Base-by-base conservation (phyloP, 2,113 vertebrate genomes). In the Amphiprion percula region DNA sequence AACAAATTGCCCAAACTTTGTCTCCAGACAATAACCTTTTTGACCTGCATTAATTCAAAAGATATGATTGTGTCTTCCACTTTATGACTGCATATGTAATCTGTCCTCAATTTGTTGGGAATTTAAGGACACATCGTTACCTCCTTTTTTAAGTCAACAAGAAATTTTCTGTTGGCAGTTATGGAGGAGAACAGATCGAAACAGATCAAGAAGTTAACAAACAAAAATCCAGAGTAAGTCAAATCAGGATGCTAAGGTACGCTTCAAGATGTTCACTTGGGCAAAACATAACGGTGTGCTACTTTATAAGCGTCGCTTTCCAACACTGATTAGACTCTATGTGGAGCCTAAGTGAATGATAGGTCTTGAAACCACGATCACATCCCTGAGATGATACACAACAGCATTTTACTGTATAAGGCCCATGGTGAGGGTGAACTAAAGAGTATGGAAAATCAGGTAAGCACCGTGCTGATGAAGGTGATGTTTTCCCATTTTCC, bases 1-100 rank as follows among this genome's bases (percentile, higher is more conserved):
- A 93, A 88, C 88, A 91, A 90, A 92, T 92, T 88, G 87, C 77
- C 78, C 65, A 88, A 92, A 90, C 82, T 90, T 85, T 80, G 78
- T 85, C 90, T 87, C 81, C 65, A 88, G 81, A 89, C 74, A 76
- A 75, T 88, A 89, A 93, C 81, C 90, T 80, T 58, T 72, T 44
- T 72, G 91, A 89, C 89, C 92, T 82, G 82, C 60, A 84, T 83
- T 86, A 87, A 90, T 75, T 84, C 78, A 85, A 53, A 73, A 81
- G 86, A 80, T 30, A 59, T 9, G 17, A 30, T 47, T 19, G 64
- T 56, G 37, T 74, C 72, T 84, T 77, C 52, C 47, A 59, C 54
- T 60, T 76, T 47, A 58, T 11, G 21, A 68, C 82, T 71, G 72
- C 41, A 26, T 49, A 26, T 49, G 55, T 79, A 62, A 78, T 70